A percentile compares a stretch with the other conserved stretches of the same genome.
These are phyloP conservation scores for Tapera naevia DNA, from an alignment of 2,797 vertebrate species.

Conservation along the genomic window DNA sequence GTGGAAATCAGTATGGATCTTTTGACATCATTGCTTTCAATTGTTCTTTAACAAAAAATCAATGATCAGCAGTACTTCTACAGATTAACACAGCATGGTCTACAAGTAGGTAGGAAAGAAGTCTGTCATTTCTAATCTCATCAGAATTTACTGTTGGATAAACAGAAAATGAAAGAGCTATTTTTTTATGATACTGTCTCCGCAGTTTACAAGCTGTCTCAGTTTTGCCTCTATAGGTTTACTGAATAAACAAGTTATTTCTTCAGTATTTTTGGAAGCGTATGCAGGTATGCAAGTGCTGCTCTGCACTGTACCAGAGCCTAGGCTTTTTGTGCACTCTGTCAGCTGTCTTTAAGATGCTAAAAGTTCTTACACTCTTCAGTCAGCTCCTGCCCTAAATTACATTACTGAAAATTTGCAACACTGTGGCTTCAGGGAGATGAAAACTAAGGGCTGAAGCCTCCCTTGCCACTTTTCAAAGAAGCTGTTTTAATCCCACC, in stretches of 20 bases:
- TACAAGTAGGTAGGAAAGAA: background rate
- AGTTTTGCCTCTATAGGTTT: background rate
- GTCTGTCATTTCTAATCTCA: background rate
- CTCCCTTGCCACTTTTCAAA: background rate
- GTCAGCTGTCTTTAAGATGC: background rate
- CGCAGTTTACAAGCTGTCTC: background rate
- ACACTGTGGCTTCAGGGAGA: background rate
- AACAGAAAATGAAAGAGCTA: background rate
- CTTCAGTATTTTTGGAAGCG: background rate
- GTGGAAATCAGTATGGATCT: background rate
- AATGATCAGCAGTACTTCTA: background rate
- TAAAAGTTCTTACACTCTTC: background rate
- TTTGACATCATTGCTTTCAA: background rate
- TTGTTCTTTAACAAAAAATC: background rate
- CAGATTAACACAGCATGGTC: background rate
- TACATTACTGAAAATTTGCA: background rate
- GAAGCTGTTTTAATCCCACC: background rate
- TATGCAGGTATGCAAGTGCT: fast-evolving
- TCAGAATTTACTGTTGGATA: background rate
- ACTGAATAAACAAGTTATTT: background rate
- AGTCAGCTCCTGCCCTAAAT: background rate
- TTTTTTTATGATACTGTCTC: background rate
- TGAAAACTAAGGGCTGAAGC: background rate
- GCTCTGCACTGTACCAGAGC: background rate
- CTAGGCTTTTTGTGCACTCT: background rate